Evolutionary conservation across 1,140 invertebrate genomes (phyloP), one percentile per base, ranked within the genome.

Genomic region (Temnothorax nylanderi): DNA sequence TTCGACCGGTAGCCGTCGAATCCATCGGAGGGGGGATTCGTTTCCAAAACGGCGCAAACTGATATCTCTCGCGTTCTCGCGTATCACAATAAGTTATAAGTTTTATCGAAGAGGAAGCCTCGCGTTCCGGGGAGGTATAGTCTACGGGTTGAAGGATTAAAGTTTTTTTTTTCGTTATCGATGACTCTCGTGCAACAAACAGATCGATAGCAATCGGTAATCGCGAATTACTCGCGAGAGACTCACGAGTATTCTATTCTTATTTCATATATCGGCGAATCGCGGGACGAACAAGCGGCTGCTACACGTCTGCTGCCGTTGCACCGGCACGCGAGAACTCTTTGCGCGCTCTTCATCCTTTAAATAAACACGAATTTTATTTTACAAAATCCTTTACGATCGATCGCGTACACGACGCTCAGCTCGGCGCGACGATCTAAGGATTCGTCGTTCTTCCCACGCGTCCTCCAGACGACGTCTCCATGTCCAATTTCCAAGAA

Each of bases 41-140:
- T 49, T 71, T 32, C 2, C 26, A 44, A 74, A 26, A 64, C 37
- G 26, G 21, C 37, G 58, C 10, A 8, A 11, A 47, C 2, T 16
- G 41, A 34, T 54, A 18, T 60, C 56, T 44, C 71, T 60, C 51
- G 62, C 34, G 10, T 74, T 44, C 71, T 60, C 51, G 62, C 34
- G 10, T 74, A 74, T 74, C 80, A 60, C 69, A 82, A 84, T 84
- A 84, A 84, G n/a, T 74, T 84, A 84, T 1, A 74, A 75, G 16
- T 78, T 62, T 58, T 41, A 21, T 41, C 41, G n/a, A 62, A 60
- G n/a, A 75, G 62, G 37, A 84, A 74, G 47, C 44, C n/a, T 65
- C 44, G 16, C 58, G 41, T 44, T 26, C 51, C 49, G n/a, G 54
- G 8, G 69, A 72, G 34, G 37, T 60, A 60, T 41, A 72, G 44